These are phyloP conservation scores for Gobio occitaniae DNA, from an alignment of 2,797 vertebrate species.

Conservation along the genomic window DNA sequence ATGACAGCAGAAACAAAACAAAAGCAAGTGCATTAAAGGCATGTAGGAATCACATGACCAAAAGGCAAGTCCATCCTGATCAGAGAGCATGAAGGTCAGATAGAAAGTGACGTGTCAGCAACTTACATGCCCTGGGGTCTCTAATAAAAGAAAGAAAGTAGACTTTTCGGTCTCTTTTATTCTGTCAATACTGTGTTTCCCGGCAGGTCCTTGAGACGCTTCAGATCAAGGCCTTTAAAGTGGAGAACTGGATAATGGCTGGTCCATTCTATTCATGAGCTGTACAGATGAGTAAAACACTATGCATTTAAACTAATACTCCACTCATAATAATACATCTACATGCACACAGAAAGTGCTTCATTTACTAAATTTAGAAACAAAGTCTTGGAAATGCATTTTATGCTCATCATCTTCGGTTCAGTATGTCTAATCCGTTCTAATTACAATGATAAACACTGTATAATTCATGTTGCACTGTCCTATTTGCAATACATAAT, in stretches of 20 bases:
- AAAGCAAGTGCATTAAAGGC: neutral
- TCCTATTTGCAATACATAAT: conserved; percentile 49
- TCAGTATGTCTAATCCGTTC: conserved; percentile 32
- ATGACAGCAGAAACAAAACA: neutral
- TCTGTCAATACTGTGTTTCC: conserved; percentile 38
- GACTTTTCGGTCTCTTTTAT: conserved; percentile 47
- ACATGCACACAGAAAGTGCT: neutral
- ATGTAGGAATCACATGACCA: neutral
- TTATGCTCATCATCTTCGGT: conserved; percentile 27
- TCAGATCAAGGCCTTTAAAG: conserved; percentile 20
- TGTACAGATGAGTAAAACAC: neutral
- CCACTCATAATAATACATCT: neutral
- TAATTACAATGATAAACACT: conserved; percentile 52
- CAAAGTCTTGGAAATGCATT: neutral
- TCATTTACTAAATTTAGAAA: conserved; percentile 23
- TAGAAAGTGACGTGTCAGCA: conserved; percentile 44
- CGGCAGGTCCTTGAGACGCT: conserved; percentile 15
- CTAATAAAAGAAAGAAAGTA: conserved; percentile 50
- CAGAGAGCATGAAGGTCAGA: conserved; percentile 46
- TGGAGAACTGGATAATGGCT: neutral
- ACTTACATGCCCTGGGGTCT: conserved; percentile 34
- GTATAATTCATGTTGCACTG: conserved; percentile 41
- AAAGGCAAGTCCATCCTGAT: conserved; percentile 7
- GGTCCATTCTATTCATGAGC: neutral
- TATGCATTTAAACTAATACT: neutral